Evolutionary conservation across 2,797 vertebrate species (phyloP).

Genomic region (Urophycis tenuis): DNA sequence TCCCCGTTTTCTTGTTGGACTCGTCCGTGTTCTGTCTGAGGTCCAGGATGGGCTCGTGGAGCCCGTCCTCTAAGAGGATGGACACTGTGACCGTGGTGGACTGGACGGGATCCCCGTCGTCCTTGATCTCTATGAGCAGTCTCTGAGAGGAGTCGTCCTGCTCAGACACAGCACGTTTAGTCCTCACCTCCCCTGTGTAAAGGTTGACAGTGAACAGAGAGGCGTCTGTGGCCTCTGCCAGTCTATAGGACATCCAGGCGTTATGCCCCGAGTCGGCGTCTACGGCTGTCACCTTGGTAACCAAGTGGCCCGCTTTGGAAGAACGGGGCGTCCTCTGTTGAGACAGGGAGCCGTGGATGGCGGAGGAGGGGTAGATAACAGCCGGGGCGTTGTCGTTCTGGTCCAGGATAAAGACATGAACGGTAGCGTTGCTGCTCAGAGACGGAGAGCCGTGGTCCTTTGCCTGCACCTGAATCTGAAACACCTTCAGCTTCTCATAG

Average conservation of each 20-base stretch:
- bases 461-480: slow-evolving; percentile 63
- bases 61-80: slow-evolving; percentile 59
- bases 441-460: slow-evolving; percentile 64
- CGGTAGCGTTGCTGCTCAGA: slow-evolving; percentile 61
- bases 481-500: slow-evolving; percentile 67
- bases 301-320: slow-evolving; percentile 62
- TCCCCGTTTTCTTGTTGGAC: slow-evolving; percentile 49
- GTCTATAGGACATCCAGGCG: slow-evolving; percentile 77
- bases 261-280: slow-evolving; percentile 83
- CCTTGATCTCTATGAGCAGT: slow-evolving; percentile 65
- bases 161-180: slow-evolving; percentile 63
- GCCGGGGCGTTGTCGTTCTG: slow-evolving; percentile 68
- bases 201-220: slow-evolving; percentile 71
- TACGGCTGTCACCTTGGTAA: slow-evolving; percentile 73
- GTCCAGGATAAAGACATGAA: slow-evolving; percentile 68
- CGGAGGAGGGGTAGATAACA: slow-evolving; percentile 67
- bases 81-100: slow-evolving; percentile 61
- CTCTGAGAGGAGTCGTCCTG: slow-evolving; percentile 69
- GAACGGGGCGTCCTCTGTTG: slow-evolving; percentile 60
- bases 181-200: slow-evolving; percentile 80
- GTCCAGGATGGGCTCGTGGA: slow-evolving; percentile 59
- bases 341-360: slow-evolving; percentile 54
- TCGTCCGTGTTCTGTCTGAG: slow-evolving; percentile 46
- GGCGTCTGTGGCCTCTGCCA: slow-evolving; percentile 66
- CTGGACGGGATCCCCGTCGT: slow-evolving; percentile 63